Conservation (phyloP, 2,888 invertebrate species). For the Xestia sexstrigata region DNA sequence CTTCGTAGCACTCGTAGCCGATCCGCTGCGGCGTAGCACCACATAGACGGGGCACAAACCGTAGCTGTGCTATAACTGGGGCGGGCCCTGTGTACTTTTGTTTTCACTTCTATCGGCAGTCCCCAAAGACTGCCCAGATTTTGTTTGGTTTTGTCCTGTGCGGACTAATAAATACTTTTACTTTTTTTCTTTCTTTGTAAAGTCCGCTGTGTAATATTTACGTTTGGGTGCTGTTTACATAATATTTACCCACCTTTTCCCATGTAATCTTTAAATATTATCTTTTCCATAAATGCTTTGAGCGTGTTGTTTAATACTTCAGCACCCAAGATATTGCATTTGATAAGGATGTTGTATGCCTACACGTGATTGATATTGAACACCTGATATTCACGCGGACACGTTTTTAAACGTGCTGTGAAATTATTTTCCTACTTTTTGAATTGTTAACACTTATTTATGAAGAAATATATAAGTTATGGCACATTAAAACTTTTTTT, state of each 20-base stretch:
- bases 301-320: conserved; percentile 53
- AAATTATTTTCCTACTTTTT: conserved; percentile 67
- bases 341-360: conserved; percentile 23
- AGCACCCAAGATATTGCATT: conserved; percentile 50
- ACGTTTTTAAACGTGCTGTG: conserved; percentile 58
- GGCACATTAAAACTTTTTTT: conserved; percentile 64
- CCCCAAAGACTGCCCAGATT: no score
- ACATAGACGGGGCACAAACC: no score
- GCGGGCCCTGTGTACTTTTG: no score
- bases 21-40: no score
- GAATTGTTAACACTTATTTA: conserved; percentile 71
- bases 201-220: background rate
- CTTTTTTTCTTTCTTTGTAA: background rate
- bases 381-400: conserved; percentile 59
- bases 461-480: conserved; percentile 70
- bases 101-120: no score
- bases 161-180: no score
- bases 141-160: no score
- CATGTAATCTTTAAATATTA: conserved; percentile 42
- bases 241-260: conserved; percentile 54
- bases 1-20: no score
- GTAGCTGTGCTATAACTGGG: no score
- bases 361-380: conserved; percentile 57
- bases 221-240: conserved; percentile 7
- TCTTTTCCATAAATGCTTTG: conserved; percentile 29